A percentile compares a stretch with the other conserved stretches of the same genome.
Conservation (phyloP, 2,888 invertebrate genomes). For the Dermolepida albohirtum region DNA sequence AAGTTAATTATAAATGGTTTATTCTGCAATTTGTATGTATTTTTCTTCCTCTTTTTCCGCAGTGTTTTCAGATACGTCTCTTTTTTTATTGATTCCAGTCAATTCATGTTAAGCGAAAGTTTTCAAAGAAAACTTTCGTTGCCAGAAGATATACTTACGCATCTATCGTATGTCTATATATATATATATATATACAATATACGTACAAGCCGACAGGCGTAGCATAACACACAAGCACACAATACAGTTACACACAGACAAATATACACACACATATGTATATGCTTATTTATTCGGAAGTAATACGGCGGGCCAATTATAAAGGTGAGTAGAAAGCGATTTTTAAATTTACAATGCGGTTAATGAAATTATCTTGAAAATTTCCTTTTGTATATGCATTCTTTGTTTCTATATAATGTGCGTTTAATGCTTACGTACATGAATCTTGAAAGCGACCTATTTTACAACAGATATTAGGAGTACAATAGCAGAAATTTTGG, state of each 20-base stretch:
- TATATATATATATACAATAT: no score
- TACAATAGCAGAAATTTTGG: no score
- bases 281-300: slow-evolving; percentile 33
- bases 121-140: slow-evolving; percentile 41
- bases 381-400: not conserved
- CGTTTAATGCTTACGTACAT: no score
- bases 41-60: not conserved
- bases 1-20: slow-evolving; percentile 41
- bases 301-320: slow-evolving; percentile 24
- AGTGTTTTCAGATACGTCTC: slow-evolving; percentile 10
- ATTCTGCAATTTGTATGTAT: slow-evolving; percentile 31
- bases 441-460: no score
- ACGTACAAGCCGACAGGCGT: no score
- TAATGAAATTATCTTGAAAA: slow-evolving; percentile 33
- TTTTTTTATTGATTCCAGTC: slow-evolving; percentile 17
- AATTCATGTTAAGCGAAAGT: slow-evolving; percentile 35
- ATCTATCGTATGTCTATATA: slow-evolving; percentile 10
- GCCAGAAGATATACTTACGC: slow-evolving; percentile 38
- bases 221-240: no score
- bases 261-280: slow-evolving; percentile 1
- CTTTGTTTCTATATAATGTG: slow-evolving; percentile 6
- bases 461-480: no score
- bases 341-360: slow-evolving; percentile 23
- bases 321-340: slow-evolving; percentile 35
- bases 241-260: no score